Evolutionary conservation across 2,888 invertebrate genomes (phyloP).

Genomic region (Lottia gigantea): DNA sequence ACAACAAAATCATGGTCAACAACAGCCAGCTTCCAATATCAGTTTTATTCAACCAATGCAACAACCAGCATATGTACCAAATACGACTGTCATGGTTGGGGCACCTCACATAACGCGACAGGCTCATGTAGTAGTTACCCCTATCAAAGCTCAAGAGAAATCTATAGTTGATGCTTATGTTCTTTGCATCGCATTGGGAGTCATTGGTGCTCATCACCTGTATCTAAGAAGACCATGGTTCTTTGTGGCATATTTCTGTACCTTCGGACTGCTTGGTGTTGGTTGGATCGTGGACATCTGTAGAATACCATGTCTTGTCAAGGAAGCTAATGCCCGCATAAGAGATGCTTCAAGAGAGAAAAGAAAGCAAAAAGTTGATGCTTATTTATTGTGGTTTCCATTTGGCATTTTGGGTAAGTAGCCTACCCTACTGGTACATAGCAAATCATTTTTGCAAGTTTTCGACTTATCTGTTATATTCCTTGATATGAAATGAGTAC

Average conservation of each 20-base stretch:
- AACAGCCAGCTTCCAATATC: not conserved
- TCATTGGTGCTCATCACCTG: conserved; percentile 45
- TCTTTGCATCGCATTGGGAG: conserved; percentile 31
- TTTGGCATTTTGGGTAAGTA: conserved; percentile 28
- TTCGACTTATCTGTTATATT: no score
- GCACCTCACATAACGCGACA: no score
- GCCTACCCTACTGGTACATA: not conserved
- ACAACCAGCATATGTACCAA: no score
- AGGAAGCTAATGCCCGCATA: conserved; percentile 29
- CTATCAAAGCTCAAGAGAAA: conserved; percentile 16
- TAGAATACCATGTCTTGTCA: conserved; percentile 44
- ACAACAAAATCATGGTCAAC: not conserved
- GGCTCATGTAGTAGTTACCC: conserved; percentile 23
- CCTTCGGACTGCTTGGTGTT: conserved; percentile 41
- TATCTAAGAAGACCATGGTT: conserved; percentile 40
- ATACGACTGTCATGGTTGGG: no score
- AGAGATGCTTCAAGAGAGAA: conserved; percentile 16
- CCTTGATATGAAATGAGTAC: no score
- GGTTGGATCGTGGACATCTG: conserved; percentile 45
- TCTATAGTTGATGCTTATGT: conserved; percentile 37
- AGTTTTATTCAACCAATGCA: not conserved
- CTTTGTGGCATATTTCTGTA: conserved; percentile 45
- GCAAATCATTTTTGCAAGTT: no score
- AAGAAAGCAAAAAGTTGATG: conserved; percentile 33
- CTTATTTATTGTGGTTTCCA: conserved; percentile 36